phyloP scores from a whole-genome alignment of 2,888 invertebrate genomes.

The Scaptomyza tumidula region DNA sequence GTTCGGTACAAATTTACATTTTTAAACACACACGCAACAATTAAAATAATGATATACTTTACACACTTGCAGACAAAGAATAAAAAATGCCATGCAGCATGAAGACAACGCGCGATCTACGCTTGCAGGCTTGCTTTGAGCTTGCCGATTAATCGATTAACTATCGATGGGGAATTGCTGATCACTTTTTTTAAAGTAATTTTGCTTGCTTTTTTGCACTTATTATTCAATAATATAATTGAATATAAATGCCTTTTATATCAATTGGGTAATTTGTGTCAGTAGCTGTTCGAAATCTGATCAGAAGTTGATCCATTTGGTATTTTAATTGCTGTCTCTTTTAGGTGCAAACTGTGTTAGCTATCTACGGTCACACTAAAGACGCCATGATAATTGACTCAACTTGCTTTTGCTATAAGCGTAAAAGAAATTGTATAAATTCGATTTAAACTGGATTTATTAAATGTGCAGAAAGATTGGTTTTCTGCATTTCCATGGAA shows the following conservation, averaged over 20 bases:
- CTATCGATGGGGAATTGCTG: not conserved
- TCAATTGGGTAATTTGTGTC: too few species aligned
- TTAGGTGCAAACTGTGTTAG: not conserved
- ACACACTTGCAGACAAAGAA: not conserved
- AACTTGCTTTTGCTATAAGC: not conserved
- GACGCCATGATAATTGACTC: not conserved
- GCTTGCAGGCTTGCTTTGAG: not conserved
- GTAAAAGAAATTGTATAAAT: not conserved
- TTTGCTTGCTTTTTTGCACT: too few species aligned
- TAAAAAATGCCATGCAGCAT: not conserved
- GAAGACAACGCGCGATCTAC: not conserved
- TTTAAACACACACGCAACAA: not conserved
- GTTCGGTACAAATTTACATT: not conserved
- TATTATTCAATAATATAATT: too few species aligned
- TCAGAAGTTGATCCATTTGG: not conserved
- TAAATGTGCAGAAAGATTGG: too few species aligned
- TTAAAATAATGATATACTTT: not conserved
- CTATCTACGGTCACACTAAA: not conserved
- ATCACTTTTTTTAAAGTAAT: not conserved
- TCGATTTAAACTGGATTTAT: too few species aligned
- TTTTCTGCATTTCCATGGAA: too few species aligned
- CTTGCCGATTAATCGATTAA: not conserved
- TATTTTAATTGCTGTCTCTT: not conserved
- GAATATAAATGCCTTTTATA: too few species aligned
- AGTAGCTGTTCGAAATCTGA: too few species aligned